Evolutionary conservation across 2,113 vertebrate genomes (phyloP).

Genomic region (Pyxicephalus adspersus): DNA sequence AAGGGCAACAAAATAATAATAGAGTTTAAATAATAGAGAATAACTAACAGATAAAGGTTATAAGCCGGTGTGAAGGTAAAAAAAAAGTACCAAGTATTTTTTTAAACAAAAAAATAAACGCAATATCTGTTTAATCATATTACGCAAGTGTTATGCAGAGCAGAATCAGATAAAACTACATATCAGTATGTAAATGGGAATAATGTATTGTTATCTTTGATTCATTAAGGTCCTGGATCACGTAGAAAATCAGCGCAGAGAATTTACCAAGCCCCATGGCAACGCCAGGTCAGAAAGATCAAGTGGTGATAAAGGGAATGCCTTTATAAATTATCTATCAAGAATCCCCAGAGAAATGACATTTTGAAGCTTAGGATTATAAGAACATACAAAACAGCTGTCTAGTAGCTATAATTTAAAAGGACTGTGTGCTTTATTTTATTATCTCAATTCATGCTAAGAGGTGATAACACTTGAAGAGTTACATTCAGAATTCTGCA

Average conservation of each 20-base stretch:
- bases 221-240: constrained; percentile 24
- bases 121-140: neutral
- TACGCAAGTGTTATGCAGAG: neutral
- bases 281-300: constrained; percentile 51
- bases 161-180: neutral
- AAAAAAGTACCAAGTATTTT: too few relatives aligned
- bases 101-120: neutral
- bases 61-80: too few relatives aligned
- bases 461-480: constrained; percentile 29
- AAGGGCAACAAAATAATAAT: too few relatives aligned
- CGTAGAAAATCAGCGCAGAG: constrained; percentile 8
- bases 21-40: too few relatives aligned
- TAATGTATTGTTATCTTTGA: neutral
- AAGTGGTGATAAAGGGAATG: constrained; percentile 52
- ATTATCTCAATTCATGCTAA: constrained; percentile 47
- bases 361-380: constrained; percentile 50
- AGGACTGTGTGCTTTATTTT: constrained; percentile 41
- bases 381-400: constrained; percentile 49
- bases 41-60: too few relatives aligned
- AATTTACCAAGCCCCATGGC: constrained; percentile 27
- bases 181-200: constrained; percentile 1
- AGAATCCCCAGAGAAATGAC: constrained; percentile 35
- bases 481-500: constrained; percentile 11
- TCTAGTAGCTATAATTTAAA: constrained; percentile 46
- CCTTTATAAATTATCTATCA: constrained; percentile 54